Percentiles rank a stretch among this genome's conserved stretches.
These are phyloP conservation scores for Bradypodion ventrale DNA, from an alignment of 2,797 vertebrate genomes.

Conservation along the genomic window DNA sequence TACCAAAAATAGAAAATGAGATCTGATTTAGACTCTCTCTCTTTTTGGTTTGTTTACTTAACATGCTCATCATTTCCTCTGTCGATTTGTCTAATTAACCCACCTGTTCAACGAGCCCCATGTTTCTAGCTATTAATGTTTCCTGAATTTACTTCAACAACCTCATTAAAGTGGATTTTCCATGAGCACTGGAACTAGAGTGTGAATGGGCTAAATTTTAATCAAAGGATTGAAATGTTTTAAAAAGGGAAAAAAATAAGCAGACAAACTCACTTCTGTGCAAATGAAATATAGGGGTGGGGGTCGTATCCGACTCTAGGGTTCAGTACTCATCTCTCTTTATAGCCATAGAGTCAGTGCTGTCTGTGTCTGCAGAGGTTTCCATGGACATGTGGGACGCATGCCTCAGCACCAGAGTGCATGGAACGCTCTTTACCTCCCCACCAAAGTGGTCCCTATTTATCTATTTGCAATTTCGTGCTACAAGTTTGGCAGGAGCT, in stretches of 20 bases:
- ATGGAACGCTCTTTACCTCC: too few relatives aligned
- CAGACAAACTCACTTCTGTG: background rate
- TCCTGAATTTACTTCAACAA: background rate
- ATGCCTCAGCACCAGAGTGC: too few relatives aligned
- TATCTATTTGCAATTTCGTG: too few relatives aligned
- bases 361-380: too few relatives aligned
- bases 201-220: background rate
- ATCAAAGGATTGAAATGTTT: background rate
- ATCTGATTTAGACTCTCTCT: conserved; percentile 12
- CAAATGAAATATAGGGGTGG: background rate
- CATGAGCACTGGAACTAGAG: background rate
- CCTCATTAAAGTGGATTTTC: background rate
- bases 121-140: background rate
- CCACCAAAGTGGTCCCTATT: too few relatives aligned
- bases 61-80: background rate
- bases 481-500: too few relatives aligned
- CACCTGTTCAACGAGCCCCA: background rate
- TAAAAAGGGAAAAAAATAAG: too few relatives aligned
- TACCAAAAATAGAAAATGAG: conserved; percentile 12
- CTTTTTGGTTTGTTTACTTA: background rate
- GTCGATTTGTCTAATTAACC: background rate
- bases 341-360: too few relatives aligned
- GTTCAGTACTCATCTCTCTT: too few relatives aligned
- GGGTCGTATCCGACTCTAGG: too few relatives aligned
- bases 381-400: too few relatives aligned